phyloP scores from a whole-genome alignment of 2,113 vertebrate genomes.

The Columbina picui region DNA sequence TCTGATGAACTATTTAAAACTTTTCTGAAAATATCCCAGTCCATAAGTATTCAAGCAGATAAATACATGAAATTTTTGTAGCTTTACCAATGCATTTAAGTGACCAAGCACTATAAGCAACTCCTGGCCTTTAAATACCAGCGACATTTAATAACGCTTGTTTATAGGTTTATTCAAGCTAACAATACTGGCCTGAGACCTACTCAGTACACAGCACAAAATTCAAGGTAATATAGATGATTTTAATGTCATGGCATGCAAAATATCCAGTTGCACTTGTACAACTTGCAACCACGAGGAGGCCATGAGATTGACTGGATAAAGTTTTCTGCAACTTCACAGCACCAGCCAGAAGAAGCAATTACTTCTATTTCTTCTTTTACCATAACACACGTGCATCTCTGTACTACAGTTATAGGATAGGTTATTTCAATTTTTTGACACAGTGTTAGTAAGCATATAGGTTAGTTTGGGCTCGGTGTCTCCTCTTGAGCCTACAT shows the following conservation, averaged over 20 bases:
- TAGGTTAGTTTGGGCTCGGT: neutral
- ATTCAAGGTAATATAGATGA: neutral
- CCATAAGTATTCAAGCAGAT: neutral
- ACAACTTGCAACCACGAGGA: neutral
- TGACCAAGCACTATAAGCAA: neutral
- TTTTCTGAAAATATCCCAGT: neutral
- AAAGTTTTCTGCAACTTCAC: neutral
- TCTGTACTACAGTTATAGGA: neutral
- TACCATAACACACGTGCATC: neutral
- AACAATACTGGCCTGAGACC: neutral
- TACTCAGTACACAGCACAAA: neutral
- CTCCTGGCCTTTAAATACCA: neutral
- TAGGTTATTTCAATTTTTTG: neutral
- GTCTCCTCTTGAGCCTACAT: neutral
- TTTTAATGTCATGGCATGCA: neutral
- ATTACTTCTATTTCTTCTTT: slow-evolving; percentile 21
- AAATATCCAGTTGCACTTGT: neutral
- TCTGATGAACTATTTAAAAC: neutral
- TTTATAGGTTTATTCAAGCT: neutral
- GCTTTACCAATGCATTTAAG: neutral
- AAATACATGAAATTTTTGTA: neutral
- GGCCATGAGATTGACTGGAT: neutral
- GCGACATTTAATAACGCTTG: neutral
- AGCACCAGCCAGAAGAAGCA: neutral
- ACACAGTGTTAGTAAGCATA: neutral